Evolutionary conservation across 2,113 vertebrate genomes (phyloP).

Genomic region (Hucho hucho): DNA sequence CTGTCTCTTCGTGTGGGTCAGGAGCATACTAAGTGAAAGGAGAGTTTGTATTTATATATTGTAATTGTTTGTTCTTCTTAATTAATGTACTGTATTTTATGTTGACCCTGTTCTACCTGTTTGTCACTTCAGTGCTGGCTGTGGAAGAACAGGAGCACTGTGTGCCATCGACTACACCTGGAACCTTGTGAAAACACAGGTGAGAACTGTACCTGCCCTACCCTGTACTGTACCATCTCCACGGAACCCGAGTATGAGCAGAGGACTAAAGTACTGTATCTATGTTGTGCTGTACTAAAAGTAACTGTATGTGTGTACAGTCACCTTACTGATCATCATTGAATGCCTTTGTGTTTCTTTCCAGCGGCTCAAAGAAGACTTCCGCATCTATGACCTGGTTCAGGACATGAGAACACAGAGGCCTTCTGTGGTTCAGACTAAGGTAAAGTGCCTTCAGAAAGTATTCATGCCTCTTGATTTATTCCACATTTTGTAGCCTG

Average conservation of each 20-base stretch:
- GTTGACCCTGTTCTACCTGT: too few species aligned
- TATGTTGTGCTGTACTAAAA: too few species aligned
- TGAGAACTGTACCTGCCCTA: conserved; percentile 57
- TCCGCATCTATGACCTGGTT: conserved; percentile 84
- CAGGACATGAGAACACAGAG: conserved; percentile 93
- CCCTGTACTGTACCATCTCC: neutral
- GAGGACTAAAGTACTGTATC: neutral
- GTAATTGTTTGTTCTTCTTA: too few species aligned
- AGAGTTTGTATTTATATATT: too few species aligned
- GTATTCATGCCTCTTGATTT: too few species aligned
- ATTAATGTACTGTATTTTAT: too few species aligned
- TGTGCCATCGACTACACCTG: conserved; percentile 92
- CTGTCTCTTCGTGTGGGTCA: too few species aligned
- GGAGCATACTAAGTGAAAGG: too few species aligned
- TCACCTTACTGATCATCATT: neutral
- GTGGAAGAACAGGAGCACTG: conserved; percentile 91
- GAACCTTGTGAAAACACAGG: conserved; percentile 87
- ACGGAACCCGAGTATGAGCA: neutral
- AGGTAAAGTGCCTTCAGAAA: conserved; percentile 69
- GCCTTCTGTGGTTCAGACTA: conserved; percentile 92
- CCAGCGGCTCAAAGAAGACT: conserved; percentile 86
- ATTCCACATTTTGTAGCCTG: too few species aligned
- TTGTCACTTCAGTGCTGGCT: conserved; percentile 83
- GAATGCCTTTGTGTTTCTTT: conserved; percentile 24
- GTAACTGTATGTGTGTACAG: neutral